Evolutionary conservation across 64 coral and sea anemone species (phyloP).

Genomic region (Catalaphyllia jardinei): DNA sequence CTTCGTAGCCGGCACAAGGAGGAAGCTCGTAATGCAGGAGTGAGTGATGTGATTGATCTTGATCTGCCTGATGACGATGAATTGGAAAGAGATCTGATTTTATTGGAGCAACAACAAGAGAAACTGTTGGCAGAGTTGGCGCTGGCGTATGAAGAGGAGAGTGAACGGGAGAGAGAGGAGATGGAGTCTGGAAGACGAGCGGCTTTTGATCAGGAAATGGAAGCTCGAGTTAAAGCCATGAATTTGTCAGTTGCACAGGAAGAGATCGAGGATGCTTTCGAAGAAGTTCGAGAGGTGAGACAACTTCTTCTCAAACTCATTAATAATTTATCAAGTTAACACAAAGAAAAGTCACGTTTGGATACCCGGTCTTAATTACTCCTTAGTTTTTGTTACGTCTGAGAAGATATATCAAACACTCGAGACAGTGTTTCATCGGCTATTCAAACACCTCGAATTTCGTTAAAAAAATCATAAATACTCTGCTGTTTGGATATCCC

Average conservation of each 20-base stretch:
- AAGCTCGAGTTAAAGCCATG: constrained; percentile 81
- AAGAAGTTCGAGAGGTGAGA: constrained; percentile 90
- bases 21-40: constrained; percentile 86
- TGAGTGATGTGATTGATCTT: constrained; percentile 94
- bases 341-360: too few relatives aligned
- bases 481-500: too few relatives aligned
- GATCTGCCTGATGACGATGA: constrained; percentile 93
- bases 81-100: constrained; percentile 80
- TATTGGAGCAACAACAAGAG: constrained; percentile 89
- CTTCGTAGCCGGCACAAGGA: constrained; percentile 82
- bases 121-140: constrained; percentile 89
- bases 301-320: too few relatives aligned
- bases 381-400: too few relatives aligned
- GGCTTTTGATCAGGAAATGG: constrained; percentile 93
- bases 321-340: too few relatives aligned
- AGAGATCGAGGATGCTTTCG: constrained; percentile 83
- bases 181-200: constrained; percentile 82
- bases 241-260: constrained; percentile 67
- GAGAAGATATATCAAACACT: too few relatives aligned
- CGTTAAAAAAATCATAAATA: too few relatives aligned
- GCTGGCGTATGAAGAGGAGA: constrained; percentile 85
- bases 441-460: too few relatives aligned
- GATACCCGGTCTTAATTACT: too few relatives aligned
- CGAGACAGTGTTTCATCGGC: too few relatives aligned
- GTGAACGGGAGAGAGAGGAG: constrained; percentile 74